phyloP scores from a whole-genome alignment of 2,888 invertebrate species.

The Cheilosia soror region DNA sequence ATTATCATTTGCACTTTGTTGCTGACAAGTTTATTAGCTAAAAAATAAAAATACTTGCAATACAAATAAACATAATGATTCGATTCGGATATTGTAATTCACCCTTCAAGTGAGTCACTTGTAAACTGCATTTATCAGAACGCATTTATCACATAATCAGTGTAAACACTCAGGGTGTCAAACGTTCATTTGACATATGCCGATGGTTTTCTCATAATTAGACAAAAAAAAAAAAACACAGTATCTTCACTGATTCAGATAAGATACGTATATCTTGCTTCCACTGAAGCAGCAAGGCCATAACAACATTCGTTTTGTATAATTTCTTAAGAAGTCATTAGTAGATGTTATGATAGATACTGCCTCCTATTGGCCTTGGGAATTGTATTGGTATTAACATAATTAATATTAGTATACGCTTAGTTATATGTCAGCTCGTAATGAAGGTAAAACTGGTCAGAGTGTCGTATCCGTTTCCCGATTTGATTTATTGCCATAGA shows the following conservation, averaged over 20 bases:
- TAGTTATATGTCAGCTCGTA: no score
- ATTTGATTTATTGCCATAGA: no score
- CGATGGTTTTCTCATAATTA: background rate
- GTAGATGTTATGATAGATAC: background rate
- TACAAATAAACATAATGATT: no score
- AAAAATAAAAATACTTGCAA: background rate
- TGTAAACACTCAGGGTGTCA: background rate
- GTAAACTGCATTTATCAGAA: background rate
- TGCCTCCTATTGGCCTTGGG: background rate
- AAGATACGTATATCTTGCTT: slow-evolving; percentile 25
- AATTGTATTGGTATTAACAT: background rate
- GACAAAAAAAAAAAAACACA: background rate
- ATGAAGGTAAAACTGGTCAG: no score
- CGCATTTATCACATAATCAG: background rate
- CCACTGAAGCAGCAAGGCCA: slow-evolving; percentile 40
- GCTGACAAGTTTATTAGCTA: background rate
- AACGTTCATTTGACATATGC: background rate
- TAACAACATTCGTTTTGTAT: slow-evolving; percentile 23
- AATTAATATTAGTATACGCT: no score
- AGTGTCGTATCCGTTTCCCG: no score
- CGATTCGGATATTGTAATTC: no score
- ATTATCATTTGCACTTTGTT: background rate
- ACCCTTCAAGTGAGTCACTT: background rate
- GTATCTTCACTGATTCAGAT: background rate
- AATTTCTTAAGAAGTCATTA: slow-evolving; percentile 37